Percentiles rank a stretch among this genome's conserved stretches.
Conservation (phyloP, 2,888 invertebrate genomes). For the Microplitis manilae region DNA sequence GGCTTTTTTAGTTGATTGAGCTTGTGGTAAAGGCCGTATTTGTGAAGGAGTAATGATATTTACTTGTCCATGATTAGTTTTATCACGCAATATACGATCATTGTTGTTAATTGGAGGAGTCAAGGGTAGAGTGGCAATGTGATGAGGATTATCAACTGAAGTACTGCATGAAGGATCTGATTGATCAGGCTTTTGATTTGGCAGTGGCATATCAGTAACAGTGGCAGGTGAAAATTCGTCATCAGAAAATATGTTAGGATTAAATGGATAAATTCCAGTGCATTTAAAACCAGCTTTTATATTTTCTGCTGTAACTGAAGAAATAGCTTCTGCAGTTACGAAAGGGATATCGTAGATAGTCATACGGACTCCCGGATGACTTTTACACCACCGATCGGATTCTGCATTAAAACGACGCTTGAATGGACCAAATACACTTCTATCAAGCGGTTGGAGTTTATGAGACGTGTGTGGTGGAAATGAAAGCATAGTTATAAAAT, state of each 20-base stretch:
- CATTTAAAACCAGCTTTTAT: not conserved
- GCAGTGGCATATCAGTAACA: not conserved
- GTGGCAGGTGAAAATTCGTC: not conserved
- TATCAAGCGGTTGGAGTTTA: constrained; percentile 56
- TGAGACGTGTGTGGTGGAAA: constrained; percentile 62
- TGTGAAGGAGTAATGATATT: too few relatives aligned
- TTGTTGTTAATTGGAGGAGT: too few relatives aligned
- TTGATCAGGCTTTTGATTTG: too few relatives aligned
- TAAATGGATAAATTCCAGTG: not conserved
- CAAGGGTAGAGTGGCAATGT: too few relatives aligned
- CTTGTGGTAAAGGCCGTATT: too few relatives aligned
- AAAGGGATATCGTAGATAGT: constrained; percentile 66
- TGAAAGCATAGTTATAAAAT: constrained; percentile 60
- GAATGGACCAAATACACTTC: constrained; percentile 59
- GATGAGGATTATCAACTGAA: too few relatives aligned
- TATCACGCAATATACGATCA: too few relatives aligned
- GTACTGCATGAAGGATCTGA: too few relatives aligned
- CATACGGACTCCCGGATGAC: constrained; percentile 60
- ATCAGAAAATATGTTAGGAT: constrained; percentile 4
- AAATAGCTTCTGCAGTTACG: constrained; percentile 52
- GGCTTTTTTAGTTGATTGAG: too few relatives aligned
- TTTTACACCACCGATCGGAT: not conserved
- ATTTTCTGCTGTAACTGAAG: not conserved
- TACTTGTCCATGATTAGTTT: too few relatives aligned
- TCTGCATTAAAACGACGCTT: constrained; percentile 45